Conservation (phyloP, 2,113 vertebrate genomes). For the Hippocampus zosterae region DNA sequence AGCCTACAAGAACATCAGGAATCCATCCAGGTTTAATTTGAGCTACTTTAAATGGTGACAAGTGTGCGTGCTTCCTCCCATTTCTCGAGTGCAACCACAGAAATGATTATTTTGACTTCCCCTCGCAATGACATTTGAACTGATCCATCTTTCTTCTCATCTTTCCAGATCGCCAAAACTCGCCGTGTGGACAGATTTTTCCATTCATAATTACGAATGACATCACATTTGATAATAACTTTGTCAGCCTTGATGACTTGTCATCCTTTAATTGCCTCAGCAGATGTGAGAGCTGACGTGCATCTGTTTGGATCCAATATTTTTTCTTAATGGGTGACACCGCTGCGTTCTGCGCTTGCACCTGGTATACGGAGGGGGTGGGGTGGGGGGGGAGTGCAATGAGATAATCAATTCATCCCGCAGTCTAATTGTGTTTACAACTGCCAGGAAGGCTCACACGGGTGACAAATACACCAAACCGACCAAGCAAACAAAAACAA, state of each 20-base stretch:
- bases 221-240: neutral
- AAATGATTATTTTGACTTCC: neutral
- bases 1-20: no score
- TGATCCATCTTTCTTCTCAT: neutral
- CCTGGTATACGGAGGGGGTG: neutral
- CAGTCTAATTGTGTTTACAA: conserved; percentile 5
- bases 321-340: conserved; percentile 2
- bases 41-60: neutral
- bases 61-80: neutral
- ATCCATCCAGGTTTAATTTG: neutral
- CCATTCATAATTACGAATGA: no score
- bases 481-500: no score
- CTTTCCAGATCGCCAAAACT: neutral
- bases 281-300: conserved; percentile 18
- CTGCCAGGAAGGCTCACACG: conserved; percentile 27
- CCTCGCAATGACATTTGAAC: neutral
- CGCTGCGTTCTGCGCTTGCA: neutral
- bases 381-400: neutral
- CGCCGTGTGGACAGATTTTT: neutral
- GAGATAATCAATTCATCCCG: neutral
- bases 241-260: neutral
- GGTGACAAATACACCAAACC: neutral
- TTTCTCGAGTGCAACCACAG: neutral
- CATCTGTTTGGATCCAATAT: conserved; percentile 9
- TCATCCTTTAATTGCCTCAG: conserved; percentile 21